Evolutionary conservation across 2,113 vertebrate species (phyloP).

Genomic region (Sorex araneus): DNA sequence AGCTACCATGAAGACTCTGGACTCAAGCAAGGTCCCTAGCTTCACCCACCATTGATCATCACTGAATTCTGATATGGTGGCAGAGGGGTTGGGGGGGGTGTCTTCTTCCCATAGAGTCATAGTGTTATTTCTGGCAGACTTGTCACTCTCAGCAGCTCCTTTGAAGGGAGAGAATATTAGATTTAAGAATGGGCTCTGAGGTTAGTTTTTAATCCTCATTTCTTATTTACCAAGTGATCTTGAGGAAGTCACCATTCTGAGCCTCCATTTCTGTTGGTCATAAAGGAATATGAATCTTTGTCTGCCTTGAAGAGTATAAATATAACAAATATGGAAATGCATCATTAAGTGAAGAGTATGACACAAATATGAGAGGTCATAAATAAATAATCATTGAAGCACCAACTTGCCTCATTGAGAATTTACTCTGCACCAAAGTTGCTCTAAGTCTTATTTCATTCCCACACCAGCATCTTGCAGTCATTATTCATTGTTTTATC

Average conservation of each 20-base stretch:
- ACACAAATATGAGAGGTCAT: background rate
- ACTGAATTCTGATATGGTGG: accelerated
- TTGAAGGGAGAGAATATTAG: background rate
- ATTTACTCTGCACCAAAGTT: background rate
- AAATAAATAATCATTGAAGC: constrained; percentile 33
- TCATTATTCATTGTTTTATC: background rate
- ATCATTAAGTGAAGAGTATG: constrained; percentile 30
- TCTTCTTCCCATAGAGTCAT: background rate
- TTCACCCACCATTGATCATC: background rate
- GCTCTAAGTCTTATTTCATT: background rate
- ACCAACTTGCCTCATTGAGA: background rate
- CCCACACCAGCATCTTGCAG: background rate
- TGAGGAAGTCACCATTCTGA: background rate
- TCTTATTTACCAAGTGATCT: constrained; percentile 13
- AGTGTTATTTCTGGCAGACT: background rate
- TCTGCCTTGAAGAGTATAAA: constrained; percentile 22
- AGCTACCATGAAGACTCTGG: background rate
- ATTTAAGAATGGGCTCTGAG: background rate
- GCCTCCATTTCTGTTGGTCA: background rate
- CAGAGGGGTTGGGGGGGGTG: too few relatives aligned
- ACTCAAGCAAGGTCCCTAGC: background rate
- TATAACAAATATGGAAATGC: background rate
- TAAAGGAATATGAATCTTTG: background rate
- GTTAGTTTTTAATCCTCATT: background rate
- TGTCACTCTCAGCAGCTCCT: constrained; percentile 22